A percentile compares a stretch with the other conserved stretches of the same genome.
phyloP scores from a whole-genome alignment of 2,113 vertebrate species.

The Salvator merianae region DNA sequence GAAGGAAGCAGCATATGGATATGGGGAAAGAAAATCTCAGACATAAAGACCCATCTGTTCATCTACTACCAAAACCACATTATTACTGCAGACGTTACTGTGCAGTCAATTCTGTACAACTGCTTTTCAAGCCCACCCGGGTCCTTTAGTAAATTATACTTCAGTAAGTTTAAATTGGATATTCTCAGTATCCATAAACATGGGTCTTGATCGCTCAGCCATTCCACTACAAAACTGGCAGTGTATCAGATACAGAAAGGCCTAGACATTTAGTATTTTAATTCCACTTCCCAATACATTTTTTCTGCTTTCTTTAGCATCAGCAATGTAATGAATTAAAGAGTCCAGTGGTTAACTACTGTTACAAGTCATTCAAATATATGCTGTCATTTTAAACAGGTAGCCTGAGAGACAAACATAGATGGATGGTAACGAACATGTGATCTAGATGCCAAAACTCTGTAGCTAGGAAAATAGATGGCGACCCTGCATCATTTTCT shows the following conservation, averaged over 20 bases:
- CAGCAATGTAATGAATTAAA: constrained; percentile 63
- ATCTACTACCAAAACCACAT: not conserved
- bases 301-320: constrained; percentile 10
- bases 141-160: constrained; percentile 21
- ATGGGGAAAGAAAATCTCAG: not conserved
- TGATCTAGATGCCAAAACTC: constrained; percentile 17
- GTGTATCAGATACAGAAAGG: not conserved
- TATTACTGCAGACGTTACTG: constrained; percentile 10
- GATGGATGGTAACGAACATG: constrained; percentile 58
- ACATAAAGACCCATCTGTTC: constrained; percentile 1
- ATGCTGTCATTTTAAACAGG: constrained; percentile 59
- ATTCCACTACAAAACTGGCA: constrained; percentile 36
- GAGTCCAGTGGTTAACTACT: constrained; percentile 66
- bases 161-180: constrained; percentile 3
- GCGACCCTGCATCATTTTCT: constrained; percentile 42
- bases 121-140: constrained; percentile 3
- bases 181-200: constrained; percentile 6
- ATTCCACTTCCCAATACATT: constrained; percentile 39
- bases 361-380: constrained; percentile 53
- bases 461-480: constrained; percentile 40
- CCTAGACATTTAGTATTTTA: constrained; percentile 39
- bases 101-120: constrained; percentile 11
- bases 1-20: not conserved
- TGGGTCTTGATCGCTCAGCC: not conserved
- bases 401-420: constrained; percentile 43